These are phyloP conservation scores for Trachelus iudaicus DNA, from an alignment of 2,888 invertebrate species.

Conservation along the genomic window DNA sequence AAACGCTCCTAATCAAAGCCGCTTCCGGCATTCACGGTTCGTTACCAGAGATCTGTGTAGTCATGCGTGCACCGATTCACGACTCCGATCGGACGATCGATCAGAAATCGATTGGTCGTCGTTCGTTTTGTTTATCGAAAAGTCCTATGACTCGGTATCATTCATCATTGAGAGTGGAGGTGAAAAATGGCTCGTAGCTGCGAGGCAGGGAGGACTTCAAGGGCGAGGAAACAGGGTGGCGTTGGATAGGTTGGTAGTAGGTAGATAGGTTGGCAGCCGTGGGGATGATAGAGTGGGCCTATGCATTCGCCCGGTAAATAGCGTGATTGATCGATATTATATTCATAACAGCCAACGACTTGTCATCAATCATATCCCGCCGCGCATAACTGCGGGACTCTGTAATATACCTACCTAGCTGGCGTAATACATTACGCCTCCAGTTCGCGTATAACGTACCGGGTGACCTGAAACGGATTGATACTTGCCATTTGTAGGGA, in stretches of 20 bases:
- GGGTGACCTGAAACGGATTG: constrained; percentile 42
- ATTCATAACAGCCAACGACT: constrained; percentile 63
- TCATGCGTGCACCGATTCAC: not conserved
- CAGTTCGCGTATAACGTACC: constrained; percentile 40
- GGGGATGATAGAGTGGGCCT: constrained; percentile 60
- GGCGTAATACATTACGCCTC: constrained; percentile 55
- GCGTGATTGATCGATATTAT: constrained; percentile 64
- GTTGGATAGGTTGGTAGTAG: constrained; percentile 14
- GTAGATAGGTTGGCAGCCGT: constrained; percentile 36
- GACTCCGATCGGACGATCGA: not conserved
- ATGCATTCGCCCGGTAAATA: constrained; percentile 62
- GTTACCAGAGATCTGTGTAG: not conserved
- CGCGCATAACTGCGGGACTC: constrained; percentile 44
- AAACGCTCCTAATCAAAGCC: not conserved
- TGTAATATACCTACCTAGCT: constrained; percentile 52
- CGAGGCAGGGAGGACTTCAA: constrained; percentile 27
- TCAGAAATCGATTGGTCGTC: not conserved
- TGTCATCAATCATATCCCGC: constrained; percentile 57
- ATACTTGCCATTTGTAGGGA: not conserved
- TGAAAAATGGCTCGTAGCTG: constrained; percentile 42
- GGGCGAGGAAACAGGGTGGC: constrained; percentile 17
- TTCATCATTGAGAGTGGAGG: constrained; percentile 27
- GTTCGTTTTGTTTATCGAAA: constrained; percentile 9
- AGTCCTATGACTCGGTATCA: constrained; percentile 23
- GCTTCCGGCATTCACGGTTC: not conserved